Evolutionary conservation across 2,797 vertebrate species (phyloP).

Genomic region (Graptemys geographica): DNA sequence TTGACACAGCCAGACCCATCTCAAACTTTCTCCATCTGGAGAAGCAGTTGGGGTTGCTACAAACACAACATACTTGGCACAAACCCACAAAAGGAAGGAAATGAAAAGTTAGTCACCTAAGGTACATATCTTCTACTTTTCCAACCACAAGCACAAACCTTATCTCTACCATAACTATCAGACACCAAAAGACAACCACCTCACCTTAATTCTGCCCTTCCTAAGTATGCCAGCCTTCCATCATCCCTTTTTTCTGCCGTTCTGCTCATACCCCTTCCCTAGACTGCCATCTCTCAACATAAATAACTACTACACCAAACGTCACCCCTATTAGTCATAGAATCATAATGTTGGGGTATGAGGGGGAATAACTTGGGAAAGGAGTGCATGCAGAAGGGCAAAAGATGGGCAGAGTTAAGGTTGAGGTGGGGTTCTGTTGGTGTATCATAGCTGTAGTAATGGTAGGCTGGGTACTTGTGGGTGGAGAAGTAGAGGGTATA

Average conservation of each 20-base stretch:
- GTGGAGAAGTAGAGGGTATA: not conserved
- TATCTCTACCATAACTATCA: not conserved
- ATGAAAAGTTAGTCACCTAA: not conserved
- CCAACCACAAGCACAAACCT: not conserved
- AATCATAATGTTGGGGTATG: too few relatives aligned
- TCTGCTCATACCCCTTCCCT: not conserved
- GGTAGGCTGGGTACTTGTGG: not conserved
- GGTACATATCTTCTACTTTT: not conserved
- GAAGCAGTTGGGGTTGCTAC: not conserved
- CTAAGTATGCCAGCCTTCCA: accelerated
- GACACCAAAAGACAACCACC: not conserved
- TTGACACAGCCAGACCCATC: accelerated
- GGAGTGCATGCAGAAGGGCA: not conserved
- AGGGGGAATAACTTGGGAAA: not conserved
- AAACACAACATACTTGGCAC: not conserved
- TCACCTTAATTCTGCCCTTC: not conserved
- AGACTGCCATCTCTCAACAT: not conserved
- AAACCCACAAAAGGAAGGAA: not conserved
- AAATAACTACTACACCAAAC: not conserved
- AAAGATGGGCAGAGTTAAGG: not conserved
- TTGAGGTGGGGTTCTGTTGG: not conserved
- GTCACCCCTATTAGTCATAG: not conserved
- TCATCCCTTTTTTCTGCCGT: not conserved
- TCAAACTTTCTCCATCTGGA: not conserved
- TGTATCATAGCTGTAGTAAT: not conserved